Evolutionary conservation across 2,888 invertebrate genomes (phyloP).

Genomic region (Plebejus melissa): DNA sequence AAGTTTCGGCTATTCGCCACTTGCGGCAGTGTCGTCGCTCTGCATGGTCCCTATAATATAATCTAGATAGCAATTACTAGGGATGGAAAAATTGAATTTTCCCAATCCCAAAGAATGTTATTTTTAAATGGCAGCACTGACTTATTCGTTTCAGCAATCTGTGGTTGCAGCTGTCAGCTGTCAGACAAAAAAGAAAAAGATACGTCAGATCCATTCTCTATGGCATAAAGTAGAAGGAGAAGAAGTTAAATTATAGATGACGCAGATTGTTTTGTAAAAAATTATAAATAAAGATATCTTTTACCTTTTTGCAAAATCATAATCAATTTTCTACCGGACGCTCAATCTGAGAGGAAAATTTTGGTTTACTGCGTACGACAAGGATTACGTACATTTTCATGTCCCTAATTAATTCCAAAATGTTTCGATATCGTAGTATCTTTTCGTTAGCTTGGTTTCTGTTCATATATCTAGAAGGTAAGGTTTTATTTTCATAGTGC

Average conservation of each 20-base stretch:
- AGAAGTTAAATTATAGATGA: conserved; percentile 15
- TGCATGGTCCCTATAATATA: not conserved
- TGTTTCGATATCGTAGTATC: conserved; percentile 44
- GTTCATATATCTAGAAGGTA: conserved; percentile 47
- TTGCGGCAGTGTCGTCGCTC: too few species aligned
- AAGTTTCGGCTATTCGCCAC: too few species aligned
- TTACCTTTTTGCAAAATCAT: not conserved
- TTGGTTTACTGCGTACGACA: not conserved
- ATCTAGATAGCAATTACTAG: not conserved
- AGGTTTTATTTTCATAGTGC: not conserved
- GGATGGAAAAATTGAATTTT: not conserved
- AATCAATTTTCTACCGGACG: not conserved
- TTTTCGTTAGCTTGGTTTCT: conserved; percentile 49
- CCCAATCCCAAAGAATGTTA: not conserved
- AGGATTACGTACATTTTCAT: not conserved
- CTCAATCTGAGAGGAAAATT: not conserved
- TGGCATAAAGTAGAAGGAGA: not conserved
- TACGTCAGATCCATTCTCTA: not conserved
- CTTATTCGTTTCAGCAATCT: not conserved
- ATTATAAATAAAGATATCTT: not conserved
- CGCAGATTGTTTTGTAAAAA: conserved; percentile 25
- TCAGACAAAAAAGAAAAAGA: too few species aligned
- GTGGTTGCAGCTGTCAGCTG: too few species aligned
- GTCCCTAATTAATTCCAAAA: conserved; percentile 34
- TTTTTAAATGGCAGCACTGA: not conserved